phyloP scores from a whole-genome alignment of 2,113 vertebrate genomes.

The Anser cygnoides region DNA sequence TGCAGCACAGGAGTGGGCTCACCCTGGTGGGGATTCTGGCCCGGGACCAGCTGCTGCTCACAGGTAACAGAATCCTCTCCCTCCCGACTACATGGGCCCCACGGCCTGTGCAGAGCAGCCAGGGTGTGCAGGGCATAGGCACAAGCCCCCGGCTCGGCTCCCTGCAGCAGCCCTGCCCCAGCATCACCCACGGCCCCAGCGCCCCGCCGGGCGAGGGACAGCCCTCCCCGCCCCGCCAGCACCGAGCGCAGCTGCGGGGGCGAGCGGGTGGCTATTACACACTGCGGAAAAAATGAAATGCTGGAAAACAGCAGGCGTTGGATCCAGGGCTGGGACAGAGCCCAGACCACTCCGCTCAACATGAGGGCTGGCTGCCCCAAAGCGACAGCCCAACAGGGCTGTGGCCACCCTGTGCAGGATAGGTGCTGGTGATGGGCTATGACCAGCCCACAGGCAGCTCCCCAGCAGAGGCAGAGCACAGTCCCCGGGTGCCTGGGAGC shows the following conservation, averaged over 20 bases:
- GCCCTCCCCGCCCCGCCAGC: background rate
- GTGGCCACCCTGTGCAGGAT: accelerated
- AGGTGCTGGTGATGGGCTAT: background rate
- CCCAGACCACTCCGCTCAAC: background rate
- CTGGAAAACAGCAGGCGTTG: conserved; percentile 48
- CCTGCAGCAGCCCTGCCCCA: background rate
- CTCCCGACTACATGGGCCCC: no score
- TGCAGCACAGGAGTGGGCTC: accelerated
- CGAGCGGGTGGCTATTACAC: conserved; percentile 14
- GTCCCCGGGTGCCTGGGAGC: background rate
- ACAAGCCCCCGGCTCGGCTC: accelerated
- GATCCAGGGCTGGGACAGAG: background rate
- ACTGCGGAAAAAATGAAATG: conserved; percentile 53
- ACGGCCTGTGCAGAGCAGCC: accelerated
- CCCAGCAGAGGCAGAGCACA: background rate
- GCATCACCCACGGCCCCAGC: accelerated
- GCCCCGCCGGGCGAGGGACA: accelerated
- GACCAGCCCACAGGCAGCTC: background rate
- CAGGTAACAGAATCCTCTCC: background rate
- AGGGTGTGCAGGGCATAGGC: background rate
- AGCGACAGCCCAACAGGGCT: background rate
- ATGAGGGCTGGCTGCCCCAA: accelerated
- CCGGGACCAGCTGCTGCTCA: background rate
- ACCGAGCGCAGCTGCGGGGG: background rate
- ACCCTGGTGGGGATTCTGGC: accelerated